phyloP scores from a whole-genome alignment of 2,888 invertebrate genomes.

The Melanostoma mellinum region DNA sequence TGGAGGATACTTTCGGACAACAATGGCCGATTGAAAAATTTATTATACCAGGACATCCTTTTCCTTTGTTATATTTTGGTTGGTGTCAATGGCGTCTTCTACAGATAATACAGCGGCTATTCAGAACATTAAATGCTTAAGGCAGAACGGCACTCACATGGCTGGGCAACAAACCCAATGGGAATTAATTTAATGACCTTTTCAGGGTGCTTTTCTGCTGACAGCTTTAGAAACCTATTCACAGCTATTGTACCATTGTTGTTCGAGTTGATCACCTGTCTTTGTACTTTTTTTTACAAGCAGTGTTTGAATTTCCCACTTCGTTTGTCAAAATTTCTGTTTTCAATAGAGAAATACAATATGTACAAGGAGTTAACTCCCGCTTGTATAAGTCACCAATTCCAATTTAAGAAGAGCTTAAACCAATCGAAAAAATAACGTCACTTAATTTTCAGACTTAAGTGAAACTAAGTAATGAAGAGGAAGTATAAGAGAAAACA shows the following conservation, averaged over 20 bases:
- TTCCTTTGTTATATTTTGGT: constrained; percentile 35
- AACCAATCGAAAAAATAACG: no score
- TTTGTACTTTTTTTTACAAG: constrained; percentile 36
- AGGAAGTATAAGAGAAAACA: no score
- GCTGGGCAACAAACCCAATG: constrained; percentile 48
- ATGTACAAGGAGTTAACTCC: no score
- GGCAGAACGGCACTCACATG: constrained; percentile 52
- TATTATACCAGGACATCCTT: constrained; percentile 53
- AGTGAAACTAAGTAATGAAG: no score
- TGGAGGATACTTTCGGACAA: constrained; percentile 64
- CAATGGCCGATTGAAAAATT: constrained; percentile 67
- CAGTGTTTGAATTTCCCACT: background rate
- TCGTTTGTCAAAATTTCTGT: background rate
- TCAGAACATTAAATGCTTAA: constrained; percentile 54
- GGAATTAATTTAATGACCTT: constrained; percentile 60
- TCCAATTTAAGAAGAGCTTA: no score
- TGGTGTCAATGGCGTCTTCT: constrained; percentile 62
- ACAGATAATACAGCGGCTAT: constrained; percentile 53
- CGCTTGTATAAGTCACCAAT: no score
- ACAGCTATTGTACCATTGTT: constrained; percentile 33
- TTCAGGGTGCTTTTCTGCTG: constrained; percentile 50
- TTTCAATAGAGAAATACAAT: no score
- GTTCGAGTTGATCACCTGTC: constrained; percentile 32
- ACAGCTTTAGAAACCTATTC: constrained; percentile 48
- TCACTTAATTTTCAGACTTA: no score